phyloP scores from a whole-genome alignment of 2,888 invertebrate genomes.

The Pegoplata infirma region DNA sequence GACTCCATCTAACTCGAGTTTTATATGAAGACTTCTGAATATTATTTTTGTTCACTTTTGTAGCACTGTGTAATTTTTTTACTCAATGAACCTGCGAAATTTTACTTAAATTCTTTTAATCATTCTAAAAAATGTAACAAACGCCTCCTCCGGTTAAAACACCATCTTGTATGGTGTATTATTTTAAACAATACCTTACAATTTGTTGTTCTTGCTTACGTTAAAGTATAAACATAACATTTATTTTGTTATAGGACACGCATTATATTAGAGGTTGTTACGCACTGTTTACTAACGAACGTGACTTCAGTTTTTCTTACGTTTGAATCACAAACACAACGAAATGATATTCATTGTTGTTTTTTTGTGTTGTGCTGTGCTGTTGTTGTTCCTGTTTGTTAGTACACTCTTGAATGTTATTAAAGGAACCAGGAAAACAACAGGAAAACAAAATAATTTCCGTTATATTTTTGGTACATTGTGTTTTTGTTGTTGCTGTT shows the following conservation, averaged over 20 bases:
- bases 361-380: conserved; percentile 5
- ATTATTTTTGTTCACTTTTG: too few species aligned
- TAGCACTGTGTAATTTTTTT: too few species aligned
- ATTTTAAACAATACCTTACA: conserved; percentile 5
- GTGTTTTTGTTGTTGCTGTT: too few species aligned
- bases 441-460: conserved; percentile 44
- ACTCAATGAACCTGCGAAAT: too few species aligned
- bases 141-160: too few species aligned
- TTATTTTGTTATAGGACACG: conserved; percentile 59
- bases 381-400: conserved; percentile 34
- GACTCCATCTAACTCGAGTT: too few species aligned
- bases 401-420: conserved; percentile 1
- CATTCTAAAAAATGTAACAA: too few species aligned
- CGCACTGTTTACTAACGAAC: conserved; percentile 60
- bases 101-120: too few species aligned
- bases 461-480: conserved; percentile 18
- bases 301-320: conserved; percentile 49
- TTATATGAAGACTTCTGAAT: too few species aligned
- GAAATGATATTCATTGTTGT: conserved; percentile 34
- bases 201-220: conserved; percentile 26
- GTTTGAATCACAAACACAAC: conserved; percentile 15
- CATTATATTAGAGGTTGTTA: conserved; percentile 63
- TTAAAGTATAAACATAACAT: conserved; percentile 21
- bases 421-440: conserved; percentile 29
- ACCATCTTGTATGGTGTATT: too few species aligned